These are phyloP conservation scores for Pseudomyrmex flavicornis DNA, from an alignment of 1,140 invertebrate genomes.

Conservation along the genomic window DNA sequence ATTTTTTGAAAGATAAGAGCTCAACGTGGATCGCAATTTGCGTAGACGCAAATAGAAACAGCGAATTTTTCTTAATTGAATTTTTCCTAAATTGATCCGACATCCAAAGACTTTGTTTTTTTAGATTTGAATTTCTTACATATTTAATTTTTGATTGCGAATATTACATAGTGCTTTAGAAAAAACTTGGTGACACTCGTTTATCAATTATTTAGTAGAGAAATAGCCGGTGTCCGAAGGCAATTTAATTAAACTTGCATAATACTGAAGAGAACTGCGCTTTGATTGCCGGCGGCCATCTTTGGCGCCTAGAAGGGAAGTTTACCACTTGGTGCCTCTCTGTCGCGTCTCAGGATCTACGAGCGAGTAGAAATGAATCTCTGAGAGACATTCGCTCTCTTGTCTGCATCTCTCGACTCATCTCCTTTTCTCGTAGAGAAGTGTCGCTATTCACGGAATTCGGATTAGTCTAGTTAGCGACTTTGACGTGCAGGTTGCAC, in stretches of 20 bases:
- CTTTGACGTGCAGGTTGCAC: background rate
- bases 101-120: no score
- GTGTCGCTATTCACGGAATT: background rate
- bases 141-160: background rate
- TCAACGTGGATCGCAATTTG: no score
- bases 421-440: background rate
- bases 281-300: conserved; percentile 71
- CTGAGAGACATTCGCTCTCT: background rate
- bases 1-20: no score
- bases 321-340: conserved; percentile 61
- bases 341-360: conserved; percentile 44
- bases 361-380: conserved; percentile 16
- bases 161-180: background rate
- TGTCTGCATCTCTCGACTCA: background rate
- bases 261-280: conserved; percentile 64
- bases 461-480: background rate
- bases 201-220: no score
- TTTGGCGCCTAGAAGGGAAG: conserved; percentile 29
- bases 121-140: background rate
- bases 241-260: conserved; percentile 79
- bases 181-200: background rate
- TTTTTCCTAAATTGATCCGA: no score
- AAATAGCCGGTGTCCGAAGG: conserved; percentile 40
- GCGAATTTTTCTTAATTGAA: no score
- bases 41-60: no score